Evolutionary conservation across 2,888 invertebrate species (phyloP).

Genomic region (Apodemia hepburni): DNA sequence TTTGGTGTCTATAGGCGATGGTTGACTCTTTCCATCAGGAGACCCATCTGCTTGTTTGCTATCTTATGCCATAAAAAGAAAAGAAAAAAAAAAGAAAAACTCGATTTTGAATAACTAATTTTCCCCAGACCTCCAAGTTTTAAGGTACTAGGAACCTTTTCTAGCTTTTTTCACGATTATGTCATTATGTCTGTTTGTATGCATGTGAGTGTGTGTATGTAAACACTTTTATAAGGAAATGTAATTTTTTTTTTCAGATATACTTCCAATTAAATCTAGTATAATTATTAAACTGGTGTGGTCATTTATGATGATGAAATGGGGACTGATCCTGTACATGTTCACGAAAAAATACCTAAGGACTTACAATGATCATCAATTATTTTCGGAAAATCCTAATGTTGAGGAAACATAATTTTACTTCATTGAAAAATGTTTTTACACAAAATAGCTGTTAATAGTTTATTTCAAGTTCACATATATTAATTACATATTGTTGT

Average conservation of each 20-base stretch:
- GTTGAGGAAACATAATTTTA: conserved; percentile 61
- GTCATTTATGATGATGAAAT: conserved; percentile 78
- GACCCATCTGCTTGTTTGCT: too few relatives aligned
- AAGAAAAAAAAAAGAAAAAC: too few relatives aligned
- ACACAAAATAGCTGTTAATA: not conserved
- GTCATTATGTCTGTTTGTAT: too few relatives aligned
- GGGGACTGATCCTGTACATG: conserved; percentile 69
- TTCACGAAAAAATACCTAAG: conserved; percentile 63
- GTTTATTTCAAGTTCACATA: not conserved
- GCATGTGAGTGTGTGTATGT: too few relatives aligned
- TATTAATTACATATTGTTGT: not conserved
- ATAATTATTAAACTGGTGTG: conserved; percentile 70
- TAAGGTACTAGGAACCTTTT: too few relatives aligned
- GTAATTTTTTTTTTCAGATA: conserved; percentile 49
- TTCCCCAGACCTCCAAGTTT: too few relatives aligned
- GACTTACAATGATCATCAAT: conserved; percentile 66
- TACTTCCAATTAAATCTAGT: conserved; percentile 66
- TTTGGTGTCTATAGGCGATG: too few relatives aligned
- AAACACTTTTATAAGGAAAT: too few relatives aligned
- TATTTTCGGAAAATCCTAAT: conserved; percentile 67
- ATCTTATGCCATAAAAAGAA: too few relatives aligned
- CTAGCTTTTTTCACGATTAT: too few relatives aligned
- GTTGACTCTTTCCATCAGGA: too few relatives aligned
- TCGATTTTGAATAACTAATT: too few relatives aligned
- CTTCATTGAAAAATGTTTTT: not conserved